Evolutionary conservation across 2,797 vertebrate genomes (phyloP), one percentile per base, ranked within the genome.

Genomic region (Botia almorhae): DNA sequence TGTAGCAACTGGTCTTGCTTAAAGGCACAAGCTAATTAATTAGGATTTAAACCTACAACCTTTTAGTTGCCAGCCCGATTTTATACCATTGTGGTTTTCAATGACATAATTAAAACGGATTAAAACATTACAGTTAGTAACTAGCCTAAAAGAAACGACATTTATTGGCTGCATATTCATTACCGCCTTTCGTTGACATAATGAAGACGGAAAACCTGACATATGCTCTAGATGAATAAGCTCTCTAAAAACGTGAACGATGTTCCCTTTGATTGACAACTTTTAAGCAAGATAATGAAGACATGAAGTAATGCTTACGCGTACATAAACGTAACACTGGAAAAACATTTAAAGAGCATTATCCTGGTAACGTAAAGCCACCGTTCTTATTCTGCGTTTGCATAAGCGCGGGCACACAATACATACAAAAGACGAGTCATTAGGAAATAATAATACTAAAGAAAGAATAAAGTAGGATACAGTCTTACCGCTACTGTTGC

Each of bases 141-240:
- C 2, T 14, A 14, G 12, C 11, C 10, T 58, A 58, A 58, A 21
- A 1, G 8, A 58, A 58, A 23, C 21, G 19, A 2, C 2, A 58
- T 58, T 11, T 11, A 1, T 21, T 23, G 56, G 19, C 19, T 12
- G 10, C 19, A 14, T 61, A 29, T 63, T 33, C 23, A 61, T 29
- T 61, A 68, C 69, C 61, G 63, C 19, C 36, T 11, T 55, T 61
- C 33, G 60, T 80, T 80, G 76, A 56, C 69, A 69, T 46, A 69
- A 55, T 56, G 23, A 48, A 77, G 69, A 74, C 14, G 70, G 63
- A 77, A 77, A 55, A 19, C 39, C 21, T 58, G 81, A 53, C 56
- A 63, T 84, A 55, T 64, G 68, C 39, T 60, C 7, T 8, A 72
- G 29, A 48, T 50, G 39, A 58, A 81, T 48, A 17, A 50, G 7